phyloP scores from a whole-genome alignment of 2,888 invertebrate genomes.

The Arctia plantaginis region DNA sequence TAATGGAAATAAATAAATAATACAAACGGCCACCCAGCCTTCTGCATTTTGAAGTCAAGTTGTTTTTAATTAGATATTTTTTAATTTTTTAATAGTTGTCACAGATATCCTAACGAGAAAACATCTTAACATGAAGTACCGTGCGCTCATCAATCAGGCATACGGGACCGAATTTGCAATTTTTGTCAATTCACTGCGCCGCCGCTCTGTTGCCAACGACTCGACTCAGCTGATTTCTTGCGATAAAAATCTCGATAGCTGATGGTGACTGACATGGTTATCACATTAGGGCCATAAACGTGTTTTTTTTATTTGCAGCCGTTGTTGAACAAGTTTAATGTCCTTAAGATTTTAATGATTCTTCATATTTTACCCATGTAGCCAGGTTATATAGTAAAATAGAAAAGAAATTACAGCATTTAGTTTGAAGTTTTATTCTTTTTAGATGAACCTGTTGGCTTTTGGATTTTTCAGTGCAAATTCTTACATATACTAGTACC shows the following conservation, averaged over 20 bases:
- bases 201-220: slow-evolving; percentile 6
- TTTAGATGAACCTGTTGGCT: background rate
- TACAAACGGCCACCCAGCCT: no score
- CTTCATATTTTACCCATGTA: background rate
- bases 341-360: background rate
- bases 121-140: slow-evolving; percentile 54
- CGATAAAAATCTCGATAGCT: slow-evolving; percentile 13
- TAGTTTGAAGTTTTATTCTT: no score
- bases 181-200: slow-evolving; percentile 31
- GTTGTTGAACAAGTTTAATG: background rate
- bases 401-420: background rate
- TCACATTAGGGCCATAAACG: background rate
- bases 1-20: no score
- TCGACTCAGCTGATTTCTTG: slow-evolving; percentile 18
- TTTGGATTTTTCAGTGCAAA: background rate
- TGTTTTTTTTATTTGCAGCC: slow-evolving; percentile 13
- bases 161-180: slow-evolving; percentile 44
- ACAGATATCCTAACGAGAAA: background rate
- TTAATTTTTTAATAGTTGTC: background rate
- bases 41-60: background rate
- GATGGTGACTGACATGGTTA: slow-evolving; percentile 7
- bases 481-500: background rate
- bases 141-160: slow-evolving; percentile 59
- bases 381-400: background rate
- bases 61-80: background rate